Evolutionary conservation across 2,888 invertebrate species (phyloP), one percentile per base, ranked within the genome.

Genomic region (Conus canariensis): DNA sequence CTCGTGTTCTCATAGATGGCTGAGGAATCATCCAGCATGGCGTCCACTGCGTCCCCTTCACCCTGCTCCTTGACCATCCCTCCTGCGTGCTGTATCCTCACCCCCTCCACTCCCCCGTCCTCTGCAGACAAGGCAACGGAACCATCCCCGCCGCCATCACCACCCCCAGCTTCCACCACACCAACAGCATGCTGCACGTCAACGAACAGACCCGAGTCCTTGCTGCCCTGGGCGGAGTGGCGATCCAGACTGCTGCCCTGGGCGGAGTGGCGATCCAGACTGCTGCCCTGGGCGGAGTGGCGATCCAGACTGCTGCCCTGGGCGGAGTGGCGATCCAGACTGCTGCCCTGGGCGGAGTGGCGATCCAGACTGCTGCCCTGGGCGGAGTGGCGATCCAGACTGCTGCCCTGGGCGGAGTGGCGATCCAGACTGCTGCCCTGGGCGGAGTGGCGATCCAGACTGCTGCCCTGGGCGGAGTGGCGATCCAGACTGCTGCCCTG

Each of bases 161-260:
- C 82, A 82, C 56, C 56, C 22, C 9, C 16, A 14, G n/a, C 70
- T 10, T 19, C 74, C 22, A 3, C 85, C 30, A 45, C 60, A 12
- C n/a, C 64, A 22, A 19, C 74, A 0, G 22, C 14, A 12, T 19
- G 8, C 14, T 10, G 67, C 56, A 58, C 45, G n/a, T 87, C 87
- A 58, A 87, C 45, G 12, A 67, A 82, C 83, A 83, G 58, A 30
- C 88, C 88, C 9, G 88, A 83, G 45, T 88, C 88, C 25, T 83
- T 88, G 88, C 88, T 88, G 58, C 88, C 83, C 7, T 60, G 60
- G 9, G 14, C 19, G 67, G 64, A 83, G 7, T 7, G 12, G 5
- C 89, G 22, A 45, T 58, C 89, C 74, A 89, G 22, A 5, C 83
- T 74, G 59, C 67, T n/a, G 16, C 16, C n/a, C 0, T 60, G 74